Evolutionary conservation across 2,797 vertebrate genomes (phyloP).

Genomic region (Aphelocoma californica): DNA sequence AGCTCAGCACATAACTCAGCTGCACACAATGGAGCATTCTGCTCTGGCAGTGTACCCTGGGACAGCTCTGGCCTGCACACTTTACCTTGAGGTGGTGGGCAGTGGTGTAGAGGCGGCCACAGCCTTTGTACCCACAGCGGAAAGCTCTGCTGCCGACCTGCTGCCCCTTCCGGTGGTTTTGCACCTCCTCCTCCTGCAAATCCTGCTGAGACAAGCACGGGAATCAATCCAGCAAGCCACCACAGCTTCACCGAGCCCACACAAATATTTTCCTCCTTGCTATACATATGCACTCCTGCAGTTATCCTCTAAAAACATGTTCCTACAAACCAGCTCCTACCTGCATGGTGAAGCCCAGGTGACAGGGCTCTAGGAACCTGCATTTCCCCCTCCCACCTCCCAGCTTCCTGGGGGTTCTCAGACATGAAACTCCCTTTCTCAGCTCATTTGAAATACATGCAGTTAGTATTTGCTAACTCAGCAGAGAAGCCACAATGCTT

Average conservation of each 20-base stretch:
- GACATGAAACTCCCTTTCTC: not conserved
- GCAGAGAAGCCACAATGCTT: not conserved
- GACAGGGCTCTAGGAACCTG: not conserved
- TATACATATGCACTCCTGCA: not conserved
- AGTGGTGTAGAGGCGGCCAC: constrained; percentile 81
- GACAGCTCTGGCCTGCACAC: not conserved
- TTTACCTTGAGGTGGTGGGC: constrained; percentile 83
- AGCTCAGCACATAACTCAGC: not conserved
- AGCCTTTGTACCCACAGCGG: constrained; percentile 78
- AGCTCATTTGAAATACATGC: not conserved
- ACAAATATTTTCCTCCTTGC: not conserved
- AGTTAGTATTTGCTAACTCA: not conserved
- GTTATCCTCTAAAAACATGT: not conserved
- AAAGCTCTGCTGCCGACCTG: constrained; percentile 73
- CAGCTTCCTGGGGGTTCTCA: not conserved
- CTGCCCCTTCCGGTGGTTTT: constrained; percentile 67
- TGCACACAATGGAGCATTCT: not conserved
- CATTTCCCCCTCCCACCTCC: not conserved
- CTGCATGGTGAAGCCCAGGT: not conserved
- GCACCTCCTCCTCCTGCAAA: constrained; percentile 72
- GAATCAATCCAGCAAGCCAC: not conserved
- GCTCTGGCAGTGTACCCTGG: not conserved
- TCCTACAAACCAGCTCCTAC: not conserved
- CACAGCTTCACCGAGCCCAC: not conserved
- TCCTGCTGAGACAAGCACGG: constrained; percentile 36